A percentile compares a stretch with the other conserved stretches of the same genome.
Evolutionary conservation across 2,113 vertebrate genomes (phyloP).

Genomic region (Panthera tigris): DNA sequence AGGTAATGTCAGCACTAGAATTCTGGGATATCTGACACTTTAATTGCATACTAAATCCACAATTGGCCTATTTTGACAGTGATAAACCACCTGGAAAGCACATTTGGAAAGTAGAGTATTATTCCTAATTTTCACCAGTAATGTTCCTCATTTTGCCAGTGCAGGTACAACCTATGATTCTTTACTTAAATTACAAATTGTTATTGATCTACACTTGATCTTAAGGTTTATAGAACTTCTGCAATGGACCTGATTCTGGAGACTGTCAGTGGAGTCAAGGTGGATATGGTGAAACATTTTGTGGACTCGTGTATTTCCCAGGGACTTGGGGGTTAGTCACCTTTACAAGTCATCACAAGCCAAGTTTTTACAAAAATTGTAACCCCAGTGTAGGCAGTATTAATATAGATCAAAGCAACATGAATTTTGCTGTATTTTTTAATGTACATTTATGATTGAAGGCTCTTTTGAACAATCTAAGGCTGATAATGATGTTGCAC

Average conservation of each 20-base stretch:
- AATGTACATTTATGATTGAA: neutral
- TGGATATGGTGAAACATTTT: neutral
- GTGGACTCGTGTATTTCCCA: neutral
- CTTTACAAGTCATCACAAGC: neutral
- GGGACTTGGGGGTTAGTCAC: neutral
- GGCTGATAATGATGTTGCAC: neutral
- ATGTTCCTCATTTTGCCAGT: constrained; percentile 41
- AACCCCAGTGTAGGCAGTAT: neutral
- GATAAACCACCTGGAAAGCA: constrained; percentile 70
- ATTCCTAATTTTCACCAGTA: constrained; percentile 71
- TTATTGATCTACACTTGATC: constrained; percentile 57
- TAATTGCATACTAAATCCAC: constrained; percentile 61
- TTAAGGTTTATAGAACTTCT: constrained; percentile 36
- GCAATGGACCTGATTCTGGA: neutral
- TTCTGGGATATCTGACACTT: constrained; percentile 60
- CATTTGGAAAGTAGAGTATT: constrained; percentile 62
- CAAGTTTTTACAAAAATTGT: constrained; percentile 2
- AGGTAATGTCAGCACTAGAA: constrained; percentile 50
- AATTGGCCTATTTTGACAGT: constrained; percentile 65
- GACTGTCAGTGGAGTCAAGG: neutral
- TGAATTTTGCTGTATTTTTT: neutral
- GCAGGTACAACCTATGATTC: neutral
- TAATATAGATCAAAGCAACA: neutral
- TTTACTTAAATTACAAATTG: constrained; percentile 42
- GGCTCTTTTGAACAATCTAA: neutral